A percentile compares a stretch with the other conserved stretches of the same genome.
Evolutionary conservation across 2,113 vertebrate genomes (phyloP).

Genomic region (Alouatta palliata): DNA sequence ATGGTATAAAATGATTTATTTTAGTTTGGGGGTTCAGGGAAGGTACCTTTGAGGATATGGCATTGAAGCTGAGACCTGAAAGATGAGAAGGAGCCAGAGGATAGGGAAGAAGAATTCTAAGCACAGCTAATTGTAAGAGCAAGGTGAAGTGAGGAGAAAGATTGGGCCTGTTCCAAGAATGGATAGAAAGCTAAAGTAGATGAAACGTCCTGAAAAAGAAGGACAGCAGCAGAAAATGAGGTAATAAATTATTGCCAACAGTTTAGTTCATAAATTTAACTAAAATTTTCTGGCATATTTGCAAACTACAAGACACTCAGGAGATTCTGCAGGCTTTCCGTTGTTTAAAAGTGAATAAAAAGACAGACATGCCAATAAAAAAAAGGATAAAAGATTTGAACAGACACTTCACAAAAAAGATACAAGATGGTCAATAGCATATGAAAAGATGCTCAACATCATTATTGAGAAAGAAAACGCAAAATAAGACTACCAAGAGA

Average conservation of each 20-base stretch:
- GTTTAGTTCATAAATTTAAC: background rate
- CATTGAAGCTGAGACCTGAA: background rate
- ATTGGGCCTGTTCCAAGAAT: background rate
- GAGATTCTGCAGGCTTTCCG: background rate
- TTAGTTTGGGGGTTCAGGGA: background rate
- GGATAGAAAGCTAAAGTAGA: background rate
- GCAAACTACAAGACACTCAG: background rate
- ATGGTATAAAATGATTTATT: background rate
- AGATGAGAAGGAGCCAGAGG: background rate
- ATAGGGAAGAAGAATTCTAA: background rate
- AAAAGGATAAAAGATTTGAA: background rate
- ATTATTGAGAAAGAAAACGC: background rate
- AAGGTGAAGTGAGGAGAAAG: too few species aligned
- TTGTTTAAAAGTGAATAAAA: background rate
- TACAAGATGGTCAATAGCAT: background rate
- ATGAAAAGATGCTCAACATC: background rate
- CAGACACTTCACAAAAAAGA: background rate
- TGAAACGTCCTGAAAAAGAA: background rate
- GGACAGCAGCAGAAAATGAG: background rate
- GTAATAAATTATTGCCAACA: background rate
- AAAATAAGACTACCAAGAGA: conserved; percentile 1
- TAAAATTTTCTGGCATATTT: background rate
- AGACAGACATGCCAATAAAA: background rate
- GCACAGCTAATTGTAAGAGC: background rate
- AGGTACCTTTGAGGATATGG: background rate